These are phyloP conservation scores for Siniperca obscura DNA, from an alignment of 2,797 vertebrate species.

Conservation along the genomic window DNA sequence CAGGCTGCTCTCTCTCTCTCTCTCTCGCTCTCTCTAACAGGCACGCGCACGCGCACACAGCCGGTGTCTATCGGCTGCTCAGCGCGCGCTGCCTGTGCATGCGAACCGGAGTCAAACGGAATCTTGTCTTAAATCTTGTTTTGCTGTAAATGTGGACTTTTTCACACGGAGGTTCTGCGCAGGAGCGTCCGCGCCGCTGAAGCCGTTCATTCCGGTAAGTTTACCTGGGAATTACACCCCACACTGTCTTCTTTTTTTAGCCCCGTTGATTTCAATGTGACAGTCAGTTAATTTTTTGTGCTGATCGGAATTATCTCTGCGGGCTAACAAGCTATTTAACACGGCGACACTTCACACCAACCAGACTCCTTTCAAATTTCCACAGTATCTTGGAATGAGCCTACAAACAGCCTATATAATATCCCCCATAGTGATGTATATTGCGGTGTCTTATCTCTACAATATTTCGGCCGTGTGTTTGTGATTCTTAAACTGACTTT, in stretches of 20 bases:
- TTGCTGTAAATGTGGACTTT: not conserved
- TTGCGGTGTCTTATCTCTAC: fast-evolving
- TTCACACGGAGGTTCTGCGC: not conserved
- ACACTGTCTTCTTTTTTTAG: fast-evolving
- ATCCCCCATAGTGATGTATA: fast-evolving
- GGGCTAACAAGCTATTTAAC: not conserved
- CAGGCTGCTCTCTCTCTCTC: not conserved
- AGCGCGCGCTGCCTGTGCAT: not conserved
- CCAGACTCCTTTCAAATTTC: not conserved
- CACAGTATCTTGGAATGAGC: fast-evolving
- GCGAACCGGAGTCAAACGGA: not conserved
- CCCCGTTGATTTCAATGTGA: not conserved
- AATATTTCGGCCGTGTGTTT: not conserved
- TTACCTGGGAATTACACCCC: fast-evolving
- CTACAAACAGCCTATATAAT: fast-evolving
- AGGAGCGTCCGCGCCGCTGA: not conserved
- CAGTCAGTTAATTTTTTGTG: not conserved
- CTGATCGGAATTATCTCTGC: not conserved
- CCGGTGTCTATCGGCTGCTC: not conserved
- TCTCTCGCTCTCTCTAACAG: not conserved
- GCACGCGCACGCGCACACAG: not conserved
- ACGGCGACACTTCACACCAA: fast-evolving
- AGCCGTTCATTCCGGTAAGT: constrained; percentile 34
- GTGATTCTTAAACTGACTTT: not conserved
- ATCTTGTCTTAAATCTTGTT: not conserved